These are phyloP conservation scores for Entomyzon cyanotis DNA, from an alignment of 2,113 vertebrate genomes.

Conservation along the genomic window DNA sequence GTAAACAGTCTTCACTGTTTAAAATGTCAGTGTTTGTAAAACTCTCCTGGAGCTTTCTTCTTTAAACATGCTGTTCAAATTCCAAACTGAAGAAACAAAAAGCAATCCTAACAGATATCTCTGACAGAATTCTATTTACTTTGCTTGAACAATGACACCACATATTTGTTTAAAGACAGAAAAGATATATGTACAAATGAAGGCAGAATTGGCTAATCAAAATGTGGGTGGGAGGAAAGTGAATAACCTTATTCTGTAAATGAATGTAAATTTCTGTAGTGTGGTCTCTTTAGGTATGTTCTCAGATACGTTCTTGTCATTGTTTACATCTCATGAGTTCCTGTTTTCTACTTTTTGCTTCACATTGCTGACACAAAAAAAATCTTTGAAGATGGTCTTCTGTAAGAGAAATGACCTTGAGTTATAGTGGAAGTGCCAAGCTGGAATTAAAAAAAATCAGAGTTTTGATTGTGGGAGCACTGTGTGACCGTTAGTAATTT, in stretches of 20 bases:
- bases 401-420: neutral
- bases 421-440: neutral
- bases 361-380: neutral
- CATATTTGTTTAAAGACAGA: neutral
- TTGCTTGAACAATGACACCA: neutral
- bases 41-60: neutral
- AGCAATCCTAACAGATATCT: neutral
- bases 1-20: neutral
- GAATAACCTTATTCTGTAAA: neutral
- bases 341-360: conserved; percentile 31
- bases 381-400: conserved; percentile 14
- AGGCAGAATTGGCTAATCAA: neutral
- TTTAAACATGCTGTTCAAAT: conserved; percentile 3
- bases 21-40: conserved; percentile 11
- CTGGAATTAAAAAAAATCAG: neutral
- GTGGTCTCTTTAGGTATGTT: neutral
- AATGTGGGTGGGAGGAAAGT: neutral
- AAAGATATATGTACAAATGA: neutral
- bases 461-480: neutral
- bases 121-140: conserved; percentile 17
- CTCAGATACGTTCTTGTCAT: neutral
- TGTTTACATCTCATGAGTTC: conserved; percentile 39
- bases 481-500: neutral
- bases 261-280: neutral
- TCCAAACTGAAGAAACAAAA: neutral